Conservation (phyloP, 2,888 invertebrate genomes). For the Bedellia somnulentella region DNA sequence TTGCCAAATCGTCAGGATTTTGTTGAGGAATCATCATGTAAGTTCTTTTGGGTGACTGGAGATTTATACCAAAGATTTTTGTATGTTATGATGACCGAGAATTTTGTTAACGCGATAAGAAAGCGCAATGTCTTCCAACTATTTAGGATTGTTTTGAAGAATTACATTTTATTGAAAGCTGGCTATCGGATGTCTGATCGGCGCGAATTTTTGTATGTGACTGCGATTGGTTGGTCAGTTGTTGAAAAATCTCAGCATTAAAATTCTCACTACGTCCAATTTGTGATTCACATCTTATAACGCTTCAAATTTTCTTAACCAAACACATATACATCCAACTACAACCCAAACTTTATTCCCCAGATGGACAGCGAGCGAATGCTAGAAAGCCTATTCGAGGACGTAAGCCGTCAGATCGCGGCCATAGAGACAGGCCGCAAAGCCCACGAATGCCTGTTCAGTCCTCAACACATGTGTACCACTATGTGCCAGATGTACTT, state of each 20-base stretch:
- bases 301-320: not conserved
- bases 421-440: conserved; percentile 72
- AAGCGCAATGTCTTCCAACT: too few relatives aligned
- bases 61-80: too few relatives aligned
- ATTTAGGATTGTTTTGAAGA: too few relatives aligned
- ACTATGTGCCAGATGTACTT: conserved; percentile 95
- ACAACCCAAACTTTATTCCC: not conserved
- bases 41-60: too few relatives aligned
- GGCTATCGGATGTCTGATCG: too few relatives aligned
- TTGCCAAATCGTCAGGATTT: conserved; percentile 66
- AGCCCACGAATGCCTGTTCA: conserved; percentile 85
- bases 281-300: too few relatives aligned
- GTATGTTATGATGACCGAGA: too few relatives aligned
- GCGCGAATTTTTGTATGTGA: not conserved
- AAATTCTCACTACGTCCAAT: too few relatives aligned
- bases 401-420: conserved; percentile 74
- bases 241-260: too few relatives aligned
- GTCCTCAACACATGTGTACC: conserved; percentile 83
- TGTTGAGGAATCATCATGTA: conserved; percentile 59
- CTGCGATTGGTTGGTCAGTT: not conserved
- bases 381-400: conserved; percentile 77
- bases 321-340: not conserved
- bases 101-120: too few relatives aligned
- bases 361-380: conserved; percentile 70
- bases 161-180: too few relatives aligned